phyloP scores from a whole-genome alignment of 2,888 invertebrate species.

The Apodemia duryi region DNA sequence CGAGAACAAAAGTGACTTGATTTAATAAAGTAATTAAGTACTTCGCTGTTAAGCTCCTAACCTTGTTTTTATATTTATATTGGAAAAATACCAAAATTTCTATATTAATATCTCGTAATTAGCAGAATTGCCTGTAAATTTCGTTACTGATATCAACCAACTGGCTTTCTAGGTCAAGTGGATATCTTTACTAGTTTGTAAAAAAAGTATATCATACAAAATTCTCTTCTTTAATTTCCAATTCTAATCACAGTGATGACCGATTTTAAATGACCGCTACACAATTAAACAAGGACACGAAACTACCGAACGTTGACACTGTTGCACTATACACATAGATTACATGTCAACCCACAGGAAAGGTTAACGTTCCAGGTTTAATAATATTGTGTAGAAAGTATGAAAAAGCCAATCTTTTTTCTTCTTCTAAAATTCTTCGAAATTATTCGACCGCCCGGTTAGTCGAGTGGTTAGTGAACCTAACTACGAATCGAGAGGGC shows the following conservation, averaged over 20 bases:
- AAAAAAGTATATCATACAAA: not conserved
- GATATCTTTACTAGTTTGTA: not conserved
- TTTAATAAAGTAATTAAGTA: too few relatives aligned
- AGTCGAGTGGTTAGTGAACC: too few relatives aligned
- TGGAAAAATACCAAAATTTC: not conserved
- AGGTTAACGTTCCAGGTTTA: too few relatives aligned
- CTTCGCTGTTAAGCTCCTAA: not conserved
- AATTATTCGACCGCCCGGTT: too few relatives aligned
- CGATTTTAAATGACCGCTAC: conserved; percentile 1
- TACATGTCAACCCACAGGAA: too few relatives aligned
- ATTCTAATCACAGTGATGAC: not conserved
- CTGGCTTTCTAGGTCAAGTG: not conserved
- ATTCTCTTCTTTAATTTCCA: not conserved
- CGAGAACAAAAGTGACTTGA: too few relatives aligned
- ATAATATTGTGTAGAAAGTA: too few relatives aligned
- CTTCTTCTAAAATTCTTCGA: too few relatives aligned
- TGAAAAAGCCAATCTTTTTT: too few relatives aligned
- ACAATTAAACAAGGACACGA: conserved; percentile 11
- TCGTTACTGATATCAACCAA: not conserved
- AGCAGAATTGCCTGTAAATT: not conserved
- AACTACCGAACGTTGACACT: too few relatives aligned
- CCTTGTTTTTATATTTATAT: not conserved
- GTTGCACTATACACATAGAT: too few relatives aligned
- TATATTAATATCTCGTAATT: not conserved
- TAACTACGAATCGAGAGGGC: too few relatives aligned